Evolutionary conservation across 2,888 invertebrate species (phyloP).

Genomic region (Sphaerophoria taeniata): DNA sequence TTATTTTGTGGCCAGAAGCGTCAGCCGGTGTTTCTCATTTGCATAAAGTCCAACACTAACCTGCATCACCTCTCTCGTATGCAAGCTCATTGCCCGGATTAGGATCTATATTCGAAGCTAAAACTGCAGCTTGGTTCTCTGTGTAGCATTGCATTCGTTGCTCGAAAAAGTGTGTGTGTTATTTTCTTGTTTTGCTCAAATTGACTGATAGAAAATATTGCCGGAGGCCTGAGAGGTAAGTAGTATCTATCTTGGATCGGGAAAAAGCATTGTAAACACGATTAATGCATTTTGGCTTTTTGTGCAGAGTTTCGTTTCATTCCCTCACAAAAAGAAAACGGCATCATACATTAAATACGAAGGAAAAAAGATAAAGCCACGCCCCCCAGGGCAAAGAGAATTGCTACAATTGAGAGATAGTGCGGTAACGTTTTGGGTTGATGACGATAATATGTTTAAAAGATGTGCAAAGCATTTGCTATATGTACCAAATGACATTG

Average conservation of each 20-base stretch:
- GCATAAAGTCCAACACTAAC: conserved; percentile 68
- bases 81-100: conserved; percentile 20
- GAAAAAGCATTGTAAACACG: conserved; percentile 71
- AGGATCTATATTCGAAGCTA: background rate
- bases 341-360: background rate
- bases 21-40: conserved; percentile 42
- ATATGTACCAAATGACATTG: conserved; percentile 34
- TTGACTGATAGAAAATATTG: conserved; percentile 4
- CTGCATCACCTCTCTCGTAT: conserved; percentile 42
- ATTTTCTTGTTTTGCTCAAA: conserved; percentile 8
- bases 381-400: conserved; percentile 29
- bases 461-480: conserved; percentile 44
- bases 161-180: conserved; percentile 7
- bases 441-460: conserved; percentile 42
- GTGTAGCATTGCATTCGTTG: background rate
- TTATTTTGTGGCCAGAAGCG: conserved; percentile 32
- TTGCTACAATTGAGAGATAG: conserved; percentile 25
- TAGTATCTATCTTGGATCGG: conserved; percentile 65
- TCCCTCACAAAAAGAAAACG: background rate
- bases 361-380: conserved; percentile 3
- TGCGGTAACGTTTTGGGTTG: conserved; percentile 2
- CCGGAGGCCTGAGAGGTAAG: conserved; percentile 37
- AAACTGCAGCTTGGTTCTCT: background rate
- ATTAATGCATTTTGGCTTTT: conserved; percentile 68
- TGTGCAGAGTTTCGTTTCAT: background rate